Evolutionary conservation across 2,113 vertebrate genomes (phyloP), one percentile per base, ranked within the genome.

Genomic region (Xiphophorus maculatus): DNA sequence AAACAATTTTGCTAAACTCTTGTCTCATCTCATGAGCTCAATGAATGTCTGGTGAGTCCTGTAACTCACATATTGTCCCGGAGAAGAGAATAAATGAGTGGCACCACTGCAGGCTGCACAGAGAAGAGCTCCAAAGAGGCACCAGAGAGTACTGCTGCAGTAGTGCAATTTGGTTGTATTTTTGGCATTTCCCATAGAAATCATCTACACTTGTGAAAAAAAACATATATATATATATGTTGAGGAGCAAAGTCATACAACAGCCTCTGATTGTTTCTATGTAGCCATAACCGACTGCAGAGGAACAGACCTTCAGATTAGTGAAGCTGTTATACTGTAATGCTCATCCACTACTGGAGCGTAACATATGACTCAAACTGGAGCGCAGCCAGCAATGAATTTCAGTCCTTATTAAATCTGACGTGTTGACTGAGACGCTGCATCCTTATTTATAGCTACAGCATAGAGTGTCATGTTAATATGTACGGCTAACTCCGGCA

Each of bases 391-490:
- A 82, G 81, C 64, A 64, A 74, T 64, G 32, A 19, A 75, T 74
- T 79, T 71, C 84, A 61, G 82, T 73, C 76, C 51, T 74, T 80
- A 84, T 80, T 74, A 73, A 79, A 84, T 67, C 54, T 60, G 73
- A 12, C 78, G 48, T 71, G 68, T 72, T 80, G 74, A 79, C 61
- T 63, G 44, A 70, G 63, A 80, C 1, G 48, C 40, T 35, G n/a
- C 66, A 25, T 75, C 79, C 48, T 73, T 88, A 87, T 91, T 88
- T 81, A 83, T 75, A 84, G 84, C 58, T n/a, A 12, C 71, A 72
- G 75, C 58, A 15, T 33, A 71, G 80, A 68, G 71, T 33, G 60
- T 65, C 44, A 62, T 13, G 69, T 77, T 68, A 58, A 78, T 76
- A 65, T 54, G 28, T 42, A 69, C 17, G 9, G 19, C 54, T 40